Conservation (phyloP, 2,888 invertebrate genomes). For the Rhodophaea formosa region DNA sequence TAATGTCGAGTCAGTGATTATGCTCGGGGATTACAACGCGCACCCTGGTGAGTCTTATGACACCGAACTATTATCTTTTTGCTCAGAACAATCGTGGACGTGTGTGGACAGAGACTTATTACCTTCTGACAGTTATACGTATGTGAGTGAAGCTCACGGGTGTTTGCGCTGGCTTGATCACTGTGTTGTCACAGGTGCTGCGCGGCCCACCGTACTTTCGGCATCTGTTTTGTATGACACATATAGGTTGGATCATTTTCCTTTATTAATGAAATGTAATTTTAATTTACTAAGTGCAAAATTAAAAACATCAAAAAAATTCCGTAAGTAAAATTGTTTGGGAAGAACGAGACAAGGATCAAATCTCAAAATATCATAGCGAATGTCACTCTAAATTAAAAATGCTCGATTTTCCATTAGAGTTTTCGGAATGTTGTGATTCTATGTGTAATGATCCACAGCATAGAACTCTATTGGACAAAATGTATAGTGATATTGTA, state of each 20-base stretch:
- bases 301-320: background rate
- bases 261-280: background rate
- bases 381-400: background rate
- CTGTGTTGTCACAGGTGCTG: background rate
- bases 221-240: background rate
- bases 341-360: background rate
- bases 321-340: background rate
- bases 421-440: background rate
- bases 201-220: slow-evolving; percentile 1
- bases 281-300: background rate
- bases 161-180: background rate
- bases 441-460: background rate
- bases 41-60: no score
- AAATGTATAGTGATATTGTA: background rate
- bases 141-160: background rate
- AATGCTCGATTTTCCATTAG: background rate
- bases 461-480: background rate
- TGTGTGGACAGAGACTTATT: no score
- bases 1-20: no score
- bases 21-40: no score
- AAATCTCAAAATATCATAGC: background rate
- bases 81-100: no score
- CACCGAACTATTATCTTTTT: no score
- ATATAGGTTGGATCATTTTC: background rate
- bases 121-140: no score